phyloP scores from a whole-genome alignment of 2,888 invertebrate genomes.

The Linnaemya vulpina region DNA sequence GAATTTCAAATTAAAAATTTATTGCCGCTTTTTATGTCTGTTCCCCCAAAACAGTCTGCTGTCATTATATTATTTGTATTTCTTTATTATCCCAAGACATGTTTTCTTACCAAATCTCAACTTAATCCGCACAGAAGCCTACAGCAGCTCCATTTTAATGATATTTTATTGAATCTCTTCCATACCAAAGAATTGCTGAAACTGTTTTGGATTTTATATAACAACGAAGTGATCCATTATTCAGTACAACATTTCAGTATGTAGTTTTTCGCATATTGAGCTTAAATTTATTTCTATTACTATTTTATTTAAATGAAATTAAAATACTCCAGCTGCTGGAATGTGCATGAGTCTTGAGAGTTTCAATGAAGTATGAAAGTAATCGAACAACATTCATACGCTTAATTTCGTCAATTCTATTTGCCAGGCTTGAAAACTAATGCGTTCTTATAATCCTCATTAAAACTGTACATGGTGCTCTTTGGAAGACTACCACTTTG shows the following conservation, averaged over 20 bases:
- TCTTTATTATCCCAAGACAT: background rate
- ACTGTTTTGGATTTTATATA: background rate
- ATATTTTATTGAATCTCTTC: background rate
- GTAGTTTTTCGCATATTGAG: background rate
- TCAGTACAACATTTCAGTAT: background rate
- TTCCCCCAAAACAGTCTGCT: background rate
- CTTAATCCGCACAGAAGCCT: background rate
- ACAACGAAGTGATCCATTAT: background rate
- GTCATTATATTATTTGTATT: background rate
- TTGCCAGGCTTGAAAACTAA: slow-evolving; percentile 18
- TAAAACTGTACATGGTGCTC: background rate
- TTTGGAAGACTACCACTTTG: background rate
- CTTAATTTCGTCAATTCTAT: slow-evolving; percentile 34
- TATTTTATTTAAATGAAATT: background rate
- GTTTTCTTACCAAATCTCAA: background rate
- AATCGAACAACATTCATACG: slow-evolving; percentile 44
- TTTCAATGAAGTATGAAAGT: slow-evolving; percentile 11
- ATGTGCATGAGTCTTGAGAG: background rate
- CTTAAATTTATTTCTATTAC: background rate
- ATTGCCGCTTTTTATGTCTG: background rate
- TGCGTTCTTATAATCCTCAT: background rate
- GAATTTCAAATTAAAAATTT: no score
- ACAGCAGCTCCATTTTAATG: background rate
- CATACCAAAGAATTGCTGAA: background rate
- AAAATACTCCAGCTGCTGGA: background rate